These are phyloP conservation scores for Phyllostomus discolor DNA, from an alignment of 2,113 vertebrate species.

Conservation along the genomic window DNA sequence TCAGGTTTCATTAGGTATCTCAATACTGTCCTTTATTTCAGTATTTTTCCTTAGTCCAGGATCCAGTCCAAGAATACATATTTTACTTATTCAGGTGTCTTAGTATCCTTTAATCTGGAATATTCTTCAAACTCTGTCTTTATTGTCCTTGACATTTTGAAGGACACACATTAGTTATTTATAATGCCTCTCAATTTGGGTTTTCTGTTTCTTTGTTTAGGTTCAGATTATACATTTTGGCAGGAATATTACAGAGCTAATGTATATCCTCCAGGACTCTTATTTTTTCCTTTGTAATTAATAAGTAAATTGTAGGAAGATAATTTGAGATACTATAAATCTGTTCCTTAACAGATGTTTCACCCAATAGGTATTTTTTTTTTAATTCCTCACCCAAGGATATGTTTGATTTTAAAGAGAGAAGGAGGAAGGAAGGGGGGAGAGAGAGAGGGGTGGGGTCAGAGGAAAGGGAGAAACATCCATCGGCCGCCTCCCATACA, in stretches of 20 bases:
- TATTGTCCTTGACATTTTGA: background rate
- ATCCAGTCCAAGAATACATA: background rate
- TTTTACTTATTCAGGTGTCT: background rate
- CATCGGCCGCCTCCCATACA: too few relatives aligned
- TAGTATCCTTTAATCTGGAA: conserved; percentile 4
- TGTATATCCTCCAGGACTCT: background rate
- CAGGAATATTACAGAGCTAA: background rate
- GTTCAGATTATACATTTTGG: background rate
- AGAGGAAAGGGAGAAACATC: too few relatives aligned
- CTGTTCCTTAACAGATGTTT: background rate
- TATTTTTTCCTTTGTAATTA: conserved; percentile 28
- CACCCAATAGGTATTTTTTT: too few relatives aligned
- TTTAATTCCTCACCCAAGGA: too few relatives aligned
- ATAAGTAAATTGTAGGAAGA: background rate
- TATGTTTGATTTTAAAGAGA: too few relatives aligned
- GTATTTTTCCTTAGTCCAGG: background rate
- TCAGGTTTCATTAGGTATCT: background rate
- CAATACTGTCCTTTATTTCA: background rate
- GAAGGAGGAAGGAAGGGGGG: too few relatives aligned
- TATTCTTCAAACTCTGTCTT: background rate
- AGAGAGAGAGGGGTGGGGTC: too few relatives aligned
- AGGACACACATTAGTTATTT: background rate
- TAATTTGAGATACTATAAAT: background rate
- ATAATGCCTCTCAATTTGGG: background rate
- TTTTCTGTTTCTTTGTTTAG: background rate